Evolutionary conservation across 2,888 invertebrate genomes (phyloP).

Genomic region (Polietes domitor): DNA sequence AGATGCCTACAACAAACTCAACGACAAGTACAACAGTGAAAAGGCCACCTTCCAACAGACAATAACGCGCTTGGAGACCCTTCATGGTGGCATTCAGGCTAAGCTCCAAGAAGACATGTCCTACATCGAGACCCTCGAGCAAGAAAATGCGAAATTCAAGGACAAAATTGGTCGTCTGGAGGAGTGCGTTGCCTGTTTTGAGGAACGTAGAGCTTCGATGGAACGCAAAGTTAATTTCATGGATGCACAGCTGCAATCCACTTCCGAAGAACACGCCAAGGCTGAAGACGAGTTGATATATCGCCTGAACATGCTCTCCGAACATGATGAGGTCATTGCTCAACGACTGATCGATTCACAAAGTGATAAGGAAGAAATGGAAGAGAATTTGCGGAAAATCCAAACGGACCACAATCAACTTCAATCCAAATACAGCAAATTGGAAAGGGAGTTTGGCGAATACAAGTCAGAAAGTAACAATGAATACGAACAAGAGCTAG

Average conservation of each 20-base stretch:
- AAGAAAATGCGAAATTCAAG: constrained; percentile 85
- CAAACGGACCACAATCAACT: constrained; percentile 81
- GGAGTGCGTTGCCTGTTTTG: constrained; percentile 84
- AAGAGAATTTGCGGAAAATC: constrained; percentile 80
- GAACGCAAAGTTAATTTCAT: constrained; percentile 85
- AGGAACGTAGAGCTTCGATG: constrained; percentile 83
- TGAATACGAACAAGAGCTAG: constrained; percentile 80
- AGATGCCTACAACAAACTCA: constrained; percentile 70
- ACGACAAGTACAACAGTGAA: constrained; percentile 71
- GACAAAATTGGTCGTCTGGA: constrained; percentile 85
- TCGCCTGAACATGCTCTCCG: constrained; percentile 84
- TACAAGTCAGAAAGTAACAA: constrained; percentile 73
- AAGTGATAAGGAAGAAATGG: constrained; percentile 82
- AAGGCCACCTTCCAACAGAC: constrained; percentile 75
- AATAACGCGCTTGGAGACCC: constrained; percentile 75
- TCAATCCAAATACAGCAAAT: constrained; percentile 79
- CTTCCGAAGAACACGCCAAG: constrained; percentile 84
- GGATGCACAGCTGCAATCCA: constrained; percentile 83
- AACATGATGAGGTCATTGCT: constrained; percentile 85
- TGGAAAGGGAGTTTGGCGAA: constrained; percentile 81
- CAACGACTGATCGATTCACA: constrained; percentile 83
- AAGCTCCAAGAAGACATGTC: constrained; percentile 89
- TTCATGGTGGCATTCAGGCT: constrained; percentile 82
- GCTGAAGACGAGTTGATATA: constrained; percentile 85
- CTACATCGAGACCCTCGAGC: constrained; percentile 87